Evolutionary conservation across 2,113 vertebrate species (phyloP).

Genomic region (Porphyrio hochstetteri): DNA sequence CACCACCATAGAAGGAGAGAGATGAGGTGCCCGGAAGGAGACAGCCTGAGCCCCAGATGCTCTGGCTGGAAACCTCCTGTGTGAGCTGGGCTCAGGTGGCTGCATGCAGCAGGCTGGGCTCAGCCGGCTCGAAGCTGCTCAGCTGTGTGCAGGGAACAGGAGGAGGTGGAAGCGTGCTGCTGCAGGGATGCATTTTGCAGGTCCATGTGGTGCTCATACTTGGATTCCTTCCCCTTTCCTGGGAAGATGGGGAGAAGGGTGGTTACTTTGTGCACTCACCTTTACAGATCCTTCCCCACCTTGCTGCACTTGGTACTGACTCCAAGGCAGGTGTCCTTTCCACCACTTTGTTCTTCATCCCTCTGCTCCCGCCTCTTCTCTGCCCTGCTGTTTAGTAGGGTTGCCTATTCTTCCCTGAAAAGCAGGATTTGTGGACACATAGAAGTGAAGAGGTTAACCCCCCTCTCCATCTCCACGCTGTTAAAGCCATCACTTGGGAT

Average conservation of each 20-base stretch:
- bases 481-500: neutral
- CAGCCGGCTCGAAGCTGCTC: neutral
- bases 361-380: neutral
- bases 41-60: conserved; percentile 57
- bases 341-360: neutral
- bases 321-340: neutral
- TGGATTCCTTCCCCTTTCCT: neutral
- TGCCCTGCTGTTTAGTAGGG: neutral
- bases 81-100: neutral
- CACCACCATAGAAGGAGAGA: neutral
- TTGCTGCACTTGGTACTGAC: neutral
- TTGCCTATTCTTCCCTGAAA: neutral
- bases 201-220: neutral
- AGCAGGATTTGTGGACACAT: neutral
- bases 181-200: neutral
- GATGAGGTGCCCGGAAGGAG: conserved; percentile 41
- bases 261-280: neutral
- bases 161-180: neutral
- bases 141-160: neutral
- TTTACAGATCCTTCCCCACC: neutral
- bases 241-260: neutral
- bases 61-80: neutral
- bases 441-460: neutral
- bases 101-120: neutral
- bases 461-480: neutral